Conservation (phyloP, 1,140 invertebrate species). For the Neodiprion virginianus region DNA sequence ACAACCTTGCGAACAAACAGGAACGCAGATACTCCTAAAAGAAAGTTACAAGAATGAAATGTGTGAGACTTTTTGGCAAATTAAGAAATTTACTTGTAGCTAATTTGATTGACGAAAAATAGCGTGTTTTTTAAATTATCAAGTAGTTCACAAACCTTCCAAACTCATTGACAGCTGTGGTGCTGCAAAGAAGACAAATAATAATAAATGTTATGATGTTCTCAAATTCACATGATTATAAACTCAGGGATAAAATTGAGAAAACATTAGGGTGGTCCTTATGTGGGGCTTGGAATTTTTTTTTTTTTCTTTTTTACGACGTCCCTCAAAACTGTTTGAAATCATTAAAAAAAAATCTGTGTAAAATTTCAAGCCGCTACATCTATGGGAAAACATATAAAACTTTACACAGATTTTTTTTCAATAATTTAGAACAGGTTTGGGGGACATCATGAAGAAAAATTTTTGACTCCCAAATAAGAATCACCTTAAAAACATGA, state of each 20-base stretch:
- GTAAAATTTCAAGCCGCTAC: no score
- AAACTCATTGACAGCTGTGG: slow-evolving; percentile 44
- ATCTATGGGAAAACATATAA: no score
- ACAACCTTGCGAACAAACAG: slow-evolving; percentile 89
- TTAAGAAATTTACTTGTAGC: no score
- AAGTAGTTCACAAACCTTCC: slow-evolving; percentile 33
- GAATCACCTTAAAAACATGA: no score
- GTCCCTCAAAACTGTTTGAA: no score
- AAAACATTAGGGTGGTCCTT: background rate
- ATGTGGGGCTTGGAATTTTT: no score
- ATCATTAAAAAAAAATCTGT: no score
- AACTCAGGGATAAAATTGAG: slow-evolving; percentile 2
- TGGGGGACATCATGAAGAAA: no score
- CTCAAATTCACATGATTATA: slow-evolving; percentile 13
- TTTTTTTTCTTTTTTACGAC: no score
- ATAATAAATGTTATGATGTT: background rate
- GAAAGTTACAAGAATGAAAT: slow-evolving; percentile 10
- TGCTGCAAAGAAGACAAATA: slow-evolving; percentile 31
- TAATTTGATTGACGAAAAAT: background rate
- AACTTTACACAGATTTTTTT: no score
- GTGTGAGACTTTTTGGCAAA: background rate
- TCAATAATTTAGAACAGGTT: no score
- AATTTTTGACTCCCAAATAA: no score
- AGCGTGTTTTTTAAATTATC: background rate
- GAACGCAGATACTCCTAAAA: slow-evolving; percentile 69